Evolutionary conservation across 1,140 invertebrate species (phyloP), one percentile per base, ranked within the genome.

Genomic region (Eulimnadia texana): DNA sequence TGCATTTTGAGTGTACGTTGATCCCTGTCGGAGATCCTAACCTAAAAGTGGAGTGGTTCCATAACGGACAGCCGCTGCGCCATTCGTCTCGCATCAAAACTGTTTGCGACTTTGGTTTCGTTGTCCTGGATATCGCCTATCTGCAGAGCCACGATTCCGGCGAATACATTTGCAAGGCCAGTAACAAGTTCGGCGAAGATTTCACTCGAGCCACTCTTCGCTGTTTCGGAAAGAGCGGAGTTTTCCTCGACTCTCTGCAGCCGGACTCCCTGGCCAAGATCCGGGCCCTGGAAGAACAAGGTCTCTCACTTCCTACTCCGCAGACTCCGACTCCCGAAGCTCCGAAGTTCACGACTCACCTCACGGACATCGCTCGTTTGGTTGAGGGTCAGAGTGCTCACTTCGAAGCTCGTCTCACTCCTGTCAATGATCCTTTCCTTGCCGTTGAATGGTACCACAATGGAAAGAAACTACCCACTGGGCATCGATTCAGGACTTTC

Each of bases 1-100:
- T 88, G 59, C 91, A 95, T 75, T 91, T 95, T 68, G 91, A 95
- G 74, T 93, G 89, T 67, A 92, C 88, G 3, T 74, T 95, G 24
- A 82, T 92, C 22, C 92, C 92, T 3, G 85, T 91, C n/a, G 87
- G 87, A 61, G 92, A 96, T 77, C 90, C 91, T 10, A 81, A 88
- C n/a, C 82, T 96, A 74, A 89, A 88, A 69, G 88, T 97, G 19
- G 93, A 96, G 76, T 97, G 93, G 93, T 94, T 90, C 73, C 88
- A 94, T 65, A 93, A 96, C 71, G 90, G 89, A 3, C 79, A 88
- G 68, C 88, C 88, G 24, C 70, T 95, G 51, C 79, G 86, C 54
- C 88, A 94, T 68, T 90, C 90, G 6, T 90, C 87, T 33, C 81
- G 93, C 59, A 94, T 94, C 65, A 95, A 95, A 71, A 89, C 90